Evolutionary conservation across 2,113 vertebrate genomes (phyloP).

Genomic region (Rutilus rutilus): DNA sequence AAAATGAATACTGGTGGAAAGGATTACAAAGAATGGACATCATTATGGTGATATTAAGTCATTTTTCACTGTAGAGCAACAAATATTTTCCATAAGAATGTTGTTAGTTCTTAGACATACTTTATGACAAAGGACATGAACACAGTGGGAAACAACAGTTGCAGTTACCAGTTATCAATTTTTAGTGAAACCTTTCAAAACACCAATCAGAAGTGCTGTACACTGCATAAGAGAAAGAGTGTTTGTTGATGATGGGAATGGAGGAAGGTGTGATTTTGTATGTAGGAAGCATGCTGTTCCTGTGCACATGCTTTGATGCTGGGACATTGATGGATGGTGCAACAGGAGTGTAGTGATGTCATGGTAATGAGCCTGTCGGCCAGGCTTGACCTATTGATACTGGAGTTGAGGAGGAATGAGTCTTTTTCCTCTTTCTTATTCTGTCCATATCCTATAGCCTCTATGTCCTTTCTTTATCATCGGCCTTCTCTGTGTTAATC

Average conservation of each 20-base stretch:
- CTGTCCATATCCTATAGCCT: background rate
- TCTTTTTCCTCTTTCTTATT: slow-evolving; percentile 2
- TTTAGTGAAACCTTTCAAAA: background rate
- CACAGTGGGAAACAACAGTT: background rate
- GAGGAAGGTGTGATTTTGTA: background rate
- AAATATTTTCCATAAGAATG: background rate
- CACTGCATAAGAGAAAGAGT: background rate
- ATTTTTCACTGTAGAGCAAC: background rate
- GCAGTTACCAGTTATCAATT: background rate
- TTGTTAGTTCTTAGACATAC: background rate
- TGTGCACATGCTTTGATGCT: slow-evolving; percentile 30
- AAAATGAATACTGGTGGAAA: no score
- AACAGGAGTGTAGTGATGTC: slow-evolving; percentile 40
- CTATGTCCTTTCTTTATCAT: background rate
- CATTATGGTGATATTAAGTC: no score
- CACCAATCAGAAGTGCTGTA: background rate
- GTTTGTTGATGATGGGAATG: background rate
- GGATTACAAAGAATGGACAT: no score
- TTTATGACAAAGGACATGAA: background rate
- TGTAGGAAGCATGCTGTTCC: slow-evolving; percentile 11
- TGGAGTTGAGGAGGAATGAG: slow-evolving; percentile 13
- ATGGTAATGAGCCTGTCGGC: slow-evolving; percentile 62
- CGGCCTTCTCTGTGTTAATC: background rate
- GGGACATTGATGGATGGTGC: slow-evolving; percentile 37
- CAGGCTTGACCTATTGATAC: slow-evolving; percentile 49